phyloP scores from a whole-genome alignment of 2,113 vertebrate genomes.

The Ameiurus melas region DNA sequence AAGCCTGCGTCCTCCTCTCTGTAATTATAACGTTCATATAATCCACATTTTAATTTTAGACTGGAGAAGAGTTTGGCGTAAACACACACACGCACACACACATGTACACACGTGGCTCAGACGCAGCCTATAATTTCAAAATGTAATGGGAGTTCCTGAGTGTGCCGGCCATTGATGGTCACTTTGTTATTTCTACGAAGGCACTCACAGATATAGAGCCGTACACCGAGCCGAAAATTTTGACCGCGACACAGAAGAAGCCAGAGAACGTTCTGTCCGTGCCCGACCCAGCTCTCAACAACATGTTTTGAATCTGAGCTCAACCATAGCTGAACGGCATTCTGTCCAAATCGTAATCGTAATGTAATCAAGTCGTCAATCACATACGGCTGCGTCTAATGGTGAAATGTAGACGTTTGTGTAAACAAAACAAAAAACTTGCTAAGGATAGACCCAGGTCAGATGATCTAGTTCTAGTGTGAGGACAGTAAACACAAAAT shows the following conservation, averaged over 20 bases:
- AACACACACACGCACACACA: constrained; percentile 46
- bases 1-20: constrained; percentile 70
- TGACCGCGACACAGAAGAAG: neutral
- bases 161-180: constrained; percentile 25
- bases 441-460: neutral
- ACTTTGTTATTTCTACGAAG: constrained; percentile 20
- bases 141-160: constrained; percentile 28
- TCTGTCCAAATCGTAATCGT: neutral
- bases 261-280: neutral
- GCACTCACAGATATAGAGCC: neutral
- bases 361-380: neutral
- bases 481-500: neutral
- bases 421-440: no score
- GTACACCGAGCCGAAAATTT: neutral
- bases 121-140: constrained; percentile 46
- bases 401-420: no score
- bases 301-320: neutral
- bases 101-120: constrained; percentile 35
- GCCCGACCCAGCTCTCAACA: neutral
- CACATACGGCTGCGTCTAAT: neutral
- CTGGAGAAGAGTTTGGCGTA: constrained; percentile 62
- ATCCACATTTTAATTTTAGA: constrained; percentile 81
- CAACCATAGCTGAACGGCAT: neutral
- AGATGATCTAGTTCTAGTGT: neutral
- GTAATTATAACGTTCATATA: constrained; percentile 81